These are phyloP conservation scores for Sylvilagus floridanus DNA, from an alignment of 2,797 vertebrate species.

Conservation along the genomic window DNA sequence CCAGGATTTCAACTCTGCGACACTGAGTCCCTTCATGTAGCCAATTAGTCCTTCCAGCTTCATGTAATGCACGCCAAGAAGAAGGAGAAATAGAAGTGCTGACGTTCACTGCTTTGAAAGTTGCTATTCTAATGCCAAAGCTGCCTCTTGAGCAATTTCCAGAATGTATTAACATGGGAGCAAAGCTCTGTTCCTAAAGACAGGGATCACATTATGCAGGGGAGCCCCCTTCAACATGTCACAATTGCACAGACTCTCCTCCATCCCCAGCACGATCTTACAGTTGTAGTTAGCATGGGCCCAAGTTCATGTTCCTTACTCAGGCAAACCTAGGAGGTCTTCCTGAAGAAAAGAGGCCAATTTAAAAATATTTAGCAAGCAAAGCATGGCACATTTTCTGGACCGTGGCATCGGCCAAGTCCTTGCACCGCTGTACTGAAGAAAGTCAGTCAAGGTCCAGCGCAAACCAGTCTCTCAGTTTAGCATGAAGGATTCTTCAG, in stretches of 20 bases:
- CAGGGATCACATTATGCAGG: constrained; percentile 82
- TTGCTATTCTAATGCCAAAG: constrained; percentile 84
- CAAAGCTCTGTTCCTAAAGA: constrained; percentile 81
- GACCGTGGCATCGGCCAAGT: constrained; percentile 20
- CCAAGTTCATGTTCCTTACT: constrained; percentile 63
- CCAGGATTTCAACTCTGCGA: constrained; percentile 87
- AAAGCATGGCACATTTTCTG: constrained; percentile 59
- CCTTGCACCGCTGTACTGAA: constrained; percentile 44
- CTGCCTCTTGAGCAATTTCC: constrained; percentile 85
- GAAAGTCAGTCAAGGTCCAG: constrained; percentile 61
- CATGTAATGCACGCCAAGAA: constrained; percentile 83
- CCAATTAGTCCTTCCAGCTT: constrained; percentile 85
- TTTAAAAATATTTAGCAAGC: constrained; percentile 73
- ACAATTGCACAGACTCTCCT: constrained; percentile 59
- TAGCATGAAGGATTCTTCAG: constrained; percentile 54
- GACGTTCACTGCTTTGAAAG: constrained; percentile 83
- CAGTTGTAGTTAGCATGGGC: constrained; percentile 51
- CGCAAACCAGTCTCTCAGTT: constrained; percentile 64
- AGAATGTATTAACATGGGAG: constrained; percentile 84
- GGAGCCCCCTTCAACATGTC: constrained; percentile 76
- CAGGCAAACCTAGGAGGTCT: constrained; percentile 73
- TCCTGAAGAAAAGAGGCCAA: constrained; percentile 70
- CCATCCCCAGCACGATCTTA: constrained; percentile 49
- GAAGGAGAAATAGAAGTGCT: constrained; percentile 84
- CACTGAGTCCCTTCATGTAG: constrained; percentile 82